These are phyloP conservation scores for Mixornis gularis DNA, from an alignment of 2,113 vertebrate species.

Conservation along the genomic window DNA sequence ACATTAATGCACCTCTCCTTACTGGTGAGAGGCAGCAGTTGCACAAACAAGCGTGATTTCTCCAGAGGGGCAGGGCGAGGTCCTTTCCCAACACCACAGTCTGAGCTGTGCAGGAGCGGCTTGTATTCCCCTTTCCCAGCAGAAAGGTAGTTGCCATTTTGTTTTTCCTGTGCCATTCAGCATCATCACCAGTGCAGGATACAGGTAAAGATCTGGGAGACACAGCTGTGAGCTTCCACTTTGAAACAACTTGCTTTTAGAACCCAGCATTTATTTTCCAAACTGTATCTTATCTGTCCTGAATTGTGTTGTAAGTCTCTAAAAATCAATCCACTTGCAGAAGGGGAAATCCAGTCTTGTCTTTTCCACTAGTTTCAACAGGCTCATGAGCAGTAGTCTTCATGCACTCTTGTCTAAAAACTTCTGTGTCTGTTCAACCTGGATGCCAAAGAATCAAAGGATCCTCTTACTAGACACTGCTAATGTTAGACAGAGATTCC, in stretches of 20 bases:
- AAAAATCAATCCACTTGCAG: background rate
- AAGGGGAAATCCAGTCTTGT: background rate
- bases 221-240: background rate
- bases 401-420: fast-evolving
- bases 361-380: background rate
- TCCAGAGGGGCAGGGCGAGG: background rate
- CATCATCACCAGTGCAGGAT: background rate
- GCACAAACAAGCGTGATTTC: background rate
- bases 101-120: background rate
- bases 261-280: background rate
- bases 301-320: background rate
- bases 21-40: background rate
- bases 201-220: background rate
- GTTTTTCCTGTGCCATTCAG: background rate
- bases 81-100: background rate
- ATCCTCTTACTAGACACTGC: background rate
- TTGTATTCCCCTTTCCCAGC: background rate
- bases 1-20: background rate
- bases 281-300: background rate
- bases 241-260: background rate
- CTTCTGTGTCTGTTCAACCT: background rate
- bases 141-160: background rate
- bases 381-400: background rate
- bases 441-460: background rate
- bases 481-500: background rate